These are phyloP conservation scores for Ips nitidus DNA, from an alignment of 1,140 invertebrate species.

Conservation along the genomic window DNA sequence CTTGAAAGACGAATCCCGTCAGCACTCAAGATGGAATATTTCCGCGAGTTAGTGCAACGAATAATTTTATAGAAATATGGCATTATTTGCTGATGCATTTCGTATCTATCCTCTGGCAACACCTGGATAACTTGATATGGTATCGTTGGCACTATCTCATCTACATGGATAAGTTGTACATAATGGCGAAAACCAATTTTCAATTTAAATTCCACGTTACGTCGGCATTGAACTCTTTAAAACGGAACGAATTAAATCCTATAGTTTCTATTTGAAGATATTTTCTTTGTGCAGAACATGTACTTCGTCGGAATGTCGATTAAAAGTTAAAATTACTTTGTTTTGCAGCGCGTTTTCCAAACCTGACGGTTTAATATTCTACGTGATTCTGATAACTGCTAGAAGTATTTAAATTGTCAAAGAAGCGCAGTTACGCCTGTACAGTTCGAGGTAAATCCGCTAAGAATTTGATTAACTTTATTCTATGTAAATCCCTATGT, in stretches of 20 bases:
- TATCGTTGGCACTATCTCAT: too few species aligned
- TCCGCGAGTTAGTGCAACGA: background rate
- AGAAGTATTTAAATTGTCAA: constrained; percentile 18
- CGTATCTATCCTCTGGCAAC: background rate
- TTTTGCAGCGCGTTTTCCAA: constrained; percentile 17
- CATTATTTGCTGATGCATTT: background rate
- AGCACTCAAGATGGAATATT: background rate
- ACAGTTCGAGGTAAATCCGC: background rate
- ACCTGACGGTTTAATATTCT: constrained; percentile 21
- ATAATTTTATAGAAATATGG: constrained; percentile 5
- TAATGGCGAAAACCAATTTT: background rate
- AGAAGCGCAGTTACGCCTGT: background rate
- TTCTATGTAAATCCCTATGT: too few species aligned
- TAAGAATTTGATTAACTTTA: background rate
- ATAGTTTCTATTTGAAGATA: constrained; percentile 18
- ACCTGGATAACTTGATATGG: too few species aligned
- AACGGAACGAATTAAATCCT: constrained; percentile 13
- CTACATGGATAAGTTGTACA: too few species aligned
- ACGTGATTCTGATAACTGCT: constrained; percentile 24
- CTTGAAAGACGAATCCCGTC: constrained; percentile 1
- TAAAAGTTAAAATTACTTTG: constrained; percentile 31
- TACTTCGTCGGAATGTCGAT: constrained; percentile 24
- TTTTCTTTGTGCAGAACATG: constrained; percentile 23
- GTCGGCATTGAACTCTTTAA: constrained; percentile 3
- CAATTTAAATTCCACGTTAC: constrained; percentile 15